phyloP scores from a whole-genome alignment of 2,888 invertebrate species.

The Scaptomyza parva region DNA sequence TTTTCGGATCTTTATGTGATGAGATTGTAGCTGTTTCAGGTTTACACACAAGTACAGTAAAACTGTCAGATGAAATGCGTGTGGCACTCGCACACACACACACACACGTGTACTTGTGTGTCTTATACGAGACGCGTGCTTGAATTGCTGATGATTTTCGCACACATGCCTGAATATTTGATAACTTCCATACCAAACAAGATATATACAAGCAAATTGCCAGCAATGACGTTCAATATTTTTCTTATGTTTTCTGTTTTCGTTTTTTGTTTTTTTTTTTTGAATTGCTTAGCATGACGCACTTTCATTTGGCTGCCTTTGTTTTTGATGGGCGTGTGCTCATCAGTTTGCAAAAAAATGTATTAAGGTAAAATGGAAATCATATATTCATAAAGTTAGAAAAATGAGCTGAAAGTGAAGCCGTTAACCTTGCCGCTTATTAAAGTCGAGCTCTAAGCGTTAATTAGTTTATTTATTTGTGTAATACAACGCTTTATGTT shows the following conservation, averaged over 20 bases:
- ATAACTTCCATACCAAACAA: slow-evolving; percentile 47
- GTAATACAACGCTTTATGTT: slow-evolving; percentile 27
- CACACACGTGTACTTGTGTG: neutral
- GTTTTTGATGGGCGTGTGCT: neutral
- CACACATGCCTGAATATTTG: slow-evolving; percentile 59
- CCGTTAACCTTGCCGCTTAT: slow-evolving; percentile 23
- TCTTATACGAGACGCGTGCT: slow-evolving; percentile 52
- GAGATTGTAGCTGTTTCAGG: neutral
- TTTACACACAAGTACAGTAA: neutral
- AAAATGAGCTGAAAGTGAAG: neutral
- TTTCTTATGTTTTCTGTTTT: slow-evolving; percentile 14
- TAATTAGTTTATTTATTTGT: slow-evolving; percentile 28
- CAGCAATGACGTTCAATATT: slow-evolving; percentile 62
- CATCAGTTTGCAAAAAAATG: neutral
- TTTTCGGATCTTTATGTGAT: neutral
- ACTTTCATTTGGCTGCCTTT: slow-evolving; percentile 29
- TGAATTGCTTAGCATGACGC: slow-evolving; percentile 39
- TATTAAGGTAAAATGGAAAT: neutral
- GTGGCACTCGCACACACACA: slow-evolving; percentile 15
- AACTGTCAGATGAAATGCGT: slow-evolving; percentile 5
- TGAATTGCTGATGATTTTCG: slow-evolving; percentile 63
- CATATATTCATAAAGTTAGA: neutral
- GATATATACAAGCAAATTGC: slow-evolving; percentile 44
- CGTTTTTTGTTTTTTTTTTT: slow-evolving; percentile 1
- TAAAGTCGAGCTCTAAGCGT: slow-evolving; percentile 16